A percentile compares a stretch with the other conserved stretches of the same genome.
These are phyloP conservation scores for Miichthys miiuy DNA, from an alignment of 2,797 vertebrate species.

Conservation along the genomic window DNA sequence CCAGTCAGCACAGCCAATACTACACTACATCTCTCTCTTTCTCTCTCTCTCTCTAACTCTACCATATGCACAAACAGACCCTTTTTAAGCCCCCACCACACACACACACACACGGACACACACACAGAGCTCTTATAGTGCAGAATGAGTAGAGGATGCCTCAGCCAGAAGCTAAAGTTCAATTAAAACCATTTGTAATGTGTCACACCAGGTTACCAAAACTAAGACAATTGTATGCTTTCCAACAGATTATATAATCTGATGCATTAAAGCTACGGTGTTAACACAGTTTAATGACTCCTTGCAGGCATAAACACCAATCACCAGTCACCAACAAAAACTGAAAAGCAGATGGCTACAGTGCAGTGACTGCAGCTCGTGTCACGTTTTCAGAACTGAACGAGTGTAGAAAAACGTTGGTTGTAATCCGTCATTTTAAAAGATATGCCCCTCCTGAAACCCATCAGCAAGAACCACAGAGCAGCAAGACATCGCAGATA, in stretches of 20 bases:
- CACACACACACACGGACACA: slow-evolving; percentile 11
- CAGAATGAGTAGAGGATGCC: slow-evolving; percentile 58
- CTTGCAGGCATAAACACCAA: slow-evolving; percentile 58
- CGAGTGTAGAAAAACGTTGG: slow-evolving; percentile 42
- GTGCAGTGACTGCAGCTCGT: slow-evolving; percentile 15
- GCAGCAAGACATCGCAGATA: slow-evolving; percentile 20
- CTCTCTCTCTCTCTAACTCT: slow-evolving; percentile 53
- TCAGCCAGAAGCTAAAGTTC: slow-evolving; percentile 75
- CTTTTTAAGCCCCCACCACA: slow-evolving; percentile 24
- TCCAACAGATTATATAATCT: slow-evolving; percentile 76
- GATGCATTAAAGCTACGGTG: slow-evolving; percentile 68
- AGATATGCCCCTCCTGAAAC: slow-evolving; percentile 47
- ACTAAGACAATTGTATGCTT: slow-evolving; percentile 76
- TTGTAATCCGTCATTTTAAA: slow-evolving; percentile 58
- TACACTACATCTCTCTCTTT: slow-evolving; percentile 61
- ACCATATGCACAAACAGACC: slow-evolving; percentile 51
- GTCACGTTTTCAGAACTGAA: slow-evolving; percentile 41
- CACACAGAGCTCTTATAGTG: slow-evolving; percentile 44
- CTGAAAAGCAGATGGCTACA: slow-evolving; percentile 44
- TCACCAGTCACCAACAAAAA: slow-evolving; percentile 15
- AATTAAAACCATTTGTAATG: slow-evolving; percentile 83
- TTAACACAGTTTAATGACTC: slow-evolving; percentile 56
- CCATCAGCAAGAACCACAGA: slow-evolving; percentile 36
- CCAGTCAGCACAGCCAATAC: slow-evolving; percentile 83
- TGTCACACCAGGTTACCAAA: slow-evolving; percentile 78